Evolutionary conservation across 2,113 vertebrate species (phyloP).

Genomic region (Verasper variegatus): DNA sequence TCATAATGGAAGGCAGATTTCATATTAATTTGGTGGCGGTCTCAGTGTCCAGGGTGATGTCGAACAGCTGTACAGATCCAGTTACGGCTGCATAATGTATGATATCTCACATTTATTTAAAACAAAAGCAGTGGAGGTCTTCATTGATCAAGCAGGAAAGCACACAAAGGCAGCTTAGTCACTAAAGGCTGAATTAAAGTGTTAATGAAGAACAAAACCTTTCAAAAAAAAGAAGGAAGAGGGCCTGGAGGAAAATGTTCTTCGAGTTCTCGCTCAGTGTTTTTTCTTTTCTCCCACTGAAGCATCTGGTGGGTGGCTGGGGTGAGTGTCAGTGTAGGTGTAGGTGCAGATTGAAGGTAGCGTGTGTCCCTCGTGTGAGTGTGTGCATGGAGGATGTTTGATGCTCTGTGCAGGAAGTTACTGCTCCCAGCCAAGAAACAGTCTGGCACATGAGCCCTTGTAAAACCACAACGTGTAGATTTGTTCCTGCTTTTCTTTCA

Average conservation of each 20-base stretch:
- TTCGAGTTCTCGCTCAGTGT: slow-evolving; percentile 1
- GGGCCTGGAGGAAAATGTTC: not conserved
- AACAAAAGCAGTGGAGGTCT: slow-evolving; percentile 43
- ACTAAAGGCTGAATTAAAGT: slow-evolving; percentile 18
- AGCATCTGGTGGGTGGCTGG: slow-evolving; percentile 31
- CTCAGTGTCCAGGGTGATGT: slow-evolving; percentile 77
- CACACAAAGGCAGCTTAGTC: not conserved
- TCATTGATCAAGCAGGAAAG: slow-evolving; percentile 51
- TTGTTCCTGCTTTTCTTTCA: not conserved
- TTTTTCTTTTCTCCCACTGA: not conserved
- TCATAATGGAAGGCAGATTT: slow-evolving; percentile 81
- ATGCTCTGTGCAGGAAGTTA: slow-evolving; percentile 6
- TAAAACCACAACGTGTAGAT: slow-evolving; percentile 6
- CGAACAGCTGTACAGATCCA: slow-evolving; percentile 77
- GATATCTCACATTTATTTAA: slow-evolving; percentile 66
- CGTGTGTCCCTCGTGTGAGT: slow-evolving; percentile 2
- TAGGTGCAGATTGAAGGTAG: slow-evolving; percentile 24
- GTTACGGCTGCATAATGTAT: slow-evolving; percentile 78
- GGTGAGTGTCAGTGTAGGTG: slow-evolving; percentile 24
- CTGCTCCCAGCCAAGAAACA: slow-evolving; percentile 12
- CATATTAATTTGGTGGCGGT: slow-evolving; percentile 77
- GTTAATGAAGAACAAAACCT: slow-evolving; percentile 10
- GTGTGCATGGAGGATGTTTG: slow-evolving; percentile 17
- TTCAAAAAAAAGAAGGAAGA: not conserved
- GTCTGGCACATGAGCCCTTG: slow-evolving; percentile 2